Percentiles rank a stretch among this genome's conserved stretches.
Evolutionary conservation across 2,797 vertebrate genomes (phyloP).

Genomic region (Clarias pachynema): DNA sequence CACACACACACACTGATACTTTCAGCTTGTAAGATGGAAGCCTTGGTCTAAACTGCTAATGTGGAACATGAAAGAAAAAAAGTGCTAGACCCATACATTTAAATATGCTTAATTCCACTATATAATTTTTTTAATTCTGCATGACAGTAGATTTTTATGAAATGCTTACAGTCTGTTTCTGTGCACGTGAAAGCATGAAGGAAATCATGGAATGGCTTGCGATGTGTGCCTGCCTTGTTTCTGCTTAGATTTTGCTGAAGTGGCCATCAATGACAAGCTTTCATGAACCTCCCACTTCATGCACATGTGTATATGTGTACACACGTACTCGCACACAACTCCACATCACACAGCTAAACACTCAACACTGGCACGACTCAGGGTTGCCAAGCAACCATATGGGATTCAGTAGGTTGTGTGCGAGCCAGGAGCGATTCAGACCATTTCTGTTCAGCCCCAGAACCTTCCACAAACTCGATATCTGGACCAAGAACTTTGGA

Average conservation of each 20-base stretch:
- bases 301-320: slow-evolving; percentile 36
- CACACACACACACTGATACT: background rate
- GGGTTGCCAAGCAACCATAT: slow-evolving; percentile 56
- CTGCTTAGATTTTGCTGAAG: slow-evolving; percentile 24
- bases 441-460: slow-evolving; percentile 27
- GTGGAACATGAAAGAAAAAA: background rate
- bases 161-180: background rate
- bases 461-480: background rate
- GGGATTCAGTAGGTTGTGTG: slow-evolving; percentile 36
- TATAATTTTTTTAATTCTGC: background rate
- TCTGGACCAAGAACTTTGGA: slow-evolving; percentile 1
- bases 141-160: background rate
- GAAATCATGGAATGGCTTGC: background rate
- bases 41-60: slow-evolving; percentile 8
- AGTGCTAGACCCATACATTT: background rate
- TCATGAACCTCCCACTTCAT: slow-evolving; percentile 33
- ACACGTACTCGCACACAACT: slow-evolving; percentile 16
- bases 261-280: slow-evolving; percentile 10
- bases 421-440: slow-evolving; percentile 21
- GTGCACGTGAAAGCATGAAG: background rate
- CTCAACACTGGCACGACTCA: slow-evolving; percentile 51
- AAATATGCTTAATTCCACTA: background rate
- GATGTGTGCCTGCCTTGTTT: slow-evolving; percentile 17
- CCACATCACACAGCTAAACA: slow-evolving; percentile 41
- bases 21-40: slow-evolving; percentile 2